These are phyloP conservation scores for Syngnathus rostellatus DNA, from an alignment of 2,797 vertebrate species.

Conservation along the genomic window DNA sequence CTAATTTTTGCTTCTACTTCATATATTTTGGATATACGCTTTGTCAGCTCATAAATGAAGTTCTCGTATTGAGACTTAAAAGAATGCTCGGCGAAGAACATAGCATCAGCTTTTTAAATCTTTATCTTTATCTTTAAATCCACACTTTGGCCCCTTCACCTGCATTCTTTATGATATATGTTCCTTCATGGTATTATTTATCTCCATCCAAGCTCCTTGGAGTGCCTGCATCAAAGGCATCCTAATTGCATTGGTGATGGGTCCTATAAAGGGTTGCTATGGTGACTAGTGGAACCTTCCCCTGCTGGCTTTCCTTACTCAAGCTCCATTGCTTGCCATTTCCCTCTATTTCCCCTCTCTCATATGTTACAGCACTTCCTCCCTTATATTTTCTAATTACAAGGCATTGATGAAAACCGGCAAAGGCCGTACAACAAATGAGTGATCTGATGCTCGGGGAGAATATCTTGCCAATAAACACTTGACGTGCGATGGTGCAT, in stretches of 20 bases:
- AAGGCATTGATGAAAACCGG: slow-evolving; percentile 27
- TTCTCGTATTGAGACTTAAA: too few relatives aligned
- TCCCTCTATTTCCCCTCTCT: slow-evolving; percentile 32
- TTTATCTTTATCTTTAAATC: slow-evolving; percentile 43
- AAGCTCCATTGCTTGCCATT: slow-evolving; percentile 26
- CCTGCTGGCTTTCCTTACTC: slow-evolving; percentile 37
- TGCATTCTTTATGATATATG: slow-evolving; percentile 42
- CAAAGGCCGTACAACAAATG: slow-evolving; percentile 22
- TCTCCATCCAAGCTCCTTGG: slow-evolving; percentile 51
- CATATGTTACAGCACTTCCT: slow-evolving; percentile 47
- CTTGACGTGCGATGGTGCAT: slow-evolving; percentile 20
- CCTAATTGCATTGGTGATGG: slow-evolving; percentile 70
- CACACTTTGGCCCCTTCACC: slow-evolving; percentile 9
- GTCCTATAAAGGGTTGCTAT: slow-evolving; percentile 74
- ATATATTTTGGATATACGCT: not conserved
- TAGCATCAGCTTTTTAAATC: slow-evolving; percentile 21
- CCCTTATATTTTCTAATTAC: slow-evolving; percentile 44
- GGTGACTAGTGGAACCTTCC: slow-evolving; percentile 63
- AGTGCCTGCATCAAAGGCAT: slow-evolving; percentile 60
- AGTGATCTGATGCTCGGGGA: slow-evolving; percentile 36
- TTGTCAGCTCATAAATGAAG: too few relatives aligned
- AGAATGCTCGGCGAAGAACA: not conserved
- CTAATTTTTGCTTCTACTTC: too few relatives aligned
- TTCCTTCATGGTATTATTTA: slow-evolving; percentile 58
- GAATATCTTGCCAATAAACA: slow-evolving; percentile 37